Percentiles rank a stretch among this genome's conserved stretches.
Conservation (phyloP, 2,888 invertebrate genomes). For the Dorcus parallelipipedus region DNA sequence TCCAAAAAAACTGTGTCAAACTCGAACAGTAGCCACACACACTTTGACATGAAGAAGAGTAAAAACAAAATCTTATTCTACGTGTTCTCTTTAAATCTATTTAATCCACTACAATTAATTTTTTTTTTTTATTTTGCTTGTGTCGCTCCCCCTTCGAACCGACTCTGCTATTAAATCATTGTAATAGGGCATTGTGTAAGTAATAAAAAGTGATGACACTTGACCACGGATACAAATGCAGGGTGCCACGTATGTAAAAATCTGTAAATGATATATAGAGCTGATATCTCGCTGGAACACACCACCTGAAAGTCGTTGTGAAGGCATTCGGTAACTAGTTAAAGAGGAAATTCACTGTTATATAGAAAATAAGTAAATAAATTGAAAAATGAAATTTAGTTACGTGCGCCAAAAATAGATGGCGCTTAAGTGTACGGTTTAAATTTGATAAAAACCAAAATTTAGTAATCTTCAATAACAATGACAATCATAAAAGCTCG, state of each 20-base stretch:
- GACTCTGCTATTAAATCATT: conserved; percentile 9
- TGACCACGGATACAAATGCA: conserved; percentile 16
- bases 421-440: no score
- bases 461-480: no score
- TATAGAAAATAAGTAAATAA: no score
- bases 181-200: conserved; percentile 8
- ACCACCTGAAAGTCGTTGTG: conserved; percentile 31
- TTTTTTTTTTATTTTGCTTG: background rate
- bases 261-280: conserved; percentile 45
- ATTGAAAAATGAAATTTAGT: no score
- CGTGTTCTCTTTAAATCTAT: conserved; percentile 14
- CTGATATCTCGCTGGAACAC: conserved; percentile 41
- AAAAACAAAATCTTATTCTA: conserved; percentile 25
- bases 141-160: conserved; percentile 6
- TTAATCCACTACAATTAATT: conserved; percentile 7
- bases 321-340: background rate
- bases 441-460: no score
- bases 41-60: conserved; percentile 12
- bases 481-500: no score
- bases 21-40: conserved; percentile 16
- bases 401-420: no score
- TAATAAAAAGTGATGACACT: conserved; percentile 15
- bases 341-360: no score
- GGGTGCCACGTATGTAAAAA: conserved; percentile 32
- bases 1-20: conserved; percentile 11